phyloP scores from a whole-genome alignment of 2,888 invertebrate species.

The Thumatha senex region DNA sequence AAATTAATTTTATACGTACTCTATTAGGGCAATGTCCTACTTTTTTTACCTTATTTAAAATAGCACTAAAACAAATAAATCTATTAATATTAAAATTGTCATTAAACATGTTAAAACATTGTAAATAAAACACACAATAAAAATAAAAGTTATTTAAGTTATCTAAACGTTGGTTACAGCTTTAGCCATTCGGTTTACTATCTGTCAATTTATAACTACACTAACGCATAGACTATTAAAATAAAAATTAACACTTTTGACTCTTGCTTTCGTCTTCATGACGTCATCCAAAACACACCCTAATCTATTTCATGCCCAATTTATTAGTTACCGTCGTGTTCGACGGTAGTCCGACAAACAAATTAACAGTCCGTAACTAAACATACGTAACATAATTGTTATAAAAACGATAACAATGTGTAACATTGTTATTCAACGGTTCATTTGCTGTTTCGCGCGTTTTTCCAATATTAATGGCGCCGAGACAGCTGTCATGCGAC shows the following conservation, averaged over 20 bases:
- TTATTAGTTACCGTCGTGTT: conserved; percentile 41
- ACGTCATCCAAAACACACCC: conserved; percentile 32
- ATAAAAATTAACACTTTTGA: too few species aligned
- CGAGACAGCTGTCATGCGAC: conserved; percentile 73
- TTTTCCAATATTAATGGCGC: conserved; percentile 62
- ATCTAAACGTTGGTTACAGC: background rate
- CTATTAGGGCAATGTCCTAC: background rate
- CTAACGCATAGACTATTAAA: background rate
- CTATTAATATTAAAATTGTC: background rate
- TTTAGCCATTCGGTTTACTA: background rate
- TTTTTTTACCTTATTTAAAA: background rate
- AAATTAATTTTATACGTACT: too few species aligned
- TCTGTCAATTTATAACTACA: background rate
- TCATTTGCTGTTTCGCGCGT: conserved; percentile 68
- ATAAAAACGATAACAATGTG: conserved; percentile 51
- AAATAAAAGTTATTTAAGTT: background rate
- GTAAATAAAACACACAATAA: background rate
- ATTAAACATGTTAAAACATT: background rate
- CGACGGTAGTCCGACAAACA: conserved; percentile 42
- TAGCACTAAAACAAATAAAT: background rate
- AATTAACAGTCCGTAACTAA: conserved; percentile 70
- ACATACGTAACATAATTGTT: conserved; percentile 58
- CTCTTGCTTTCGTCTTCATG: conserved; percentile 1
- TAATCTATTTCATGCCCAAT: conserved; percentile 43
- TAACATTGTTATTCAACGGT: conserved; percentile 71